Base-by-base conservation (phyloP, 2,888 invertebrate species). In the Mystacides longicornis region DNA sequence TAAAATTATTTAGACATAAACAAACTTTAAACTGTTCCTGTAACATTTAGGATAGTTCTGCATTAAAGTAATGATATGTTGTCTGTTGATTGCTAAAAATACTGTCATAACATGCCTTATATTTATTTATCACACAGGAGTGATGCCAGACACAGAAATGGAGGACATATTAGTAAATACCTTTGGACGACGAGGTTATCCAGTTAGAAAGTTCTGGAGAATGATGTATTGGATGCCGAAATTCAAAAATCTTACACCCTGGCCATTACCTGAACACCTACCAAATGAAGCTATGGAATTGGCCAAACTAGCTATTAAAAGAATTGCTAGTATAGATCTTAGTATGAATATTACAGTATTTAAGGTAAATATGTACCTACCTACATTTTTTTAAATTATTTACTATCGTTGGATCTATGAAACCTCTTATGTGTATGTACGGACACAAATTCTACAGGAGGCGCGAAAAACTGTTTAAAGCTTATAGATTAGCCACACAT, bases 211-310 rank as follows among this genome's bases (percentile, higher is more conserved):
- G 65, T 87, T 79, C 65, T 86, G 87, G 86, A 76, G 88, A 11
- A 87, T 90, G 86, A 81, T 87, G 82, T 90, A 90, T 65, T 90
- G 89, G 90, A 86, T 89, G 86, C 95, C 97, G 0, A 99, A 98
- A 70, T 93, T 99, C 67, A 90, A 86, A 67, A 86, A 95, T 67
- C 70, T 88, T 1, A 90, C 89, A 54, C 96, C 96, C 1, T 96
- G 91, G 88, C 81, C 81, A 3, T 69, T 90, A 52, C 93, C 93
- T 0, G 79, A 83, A 50, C 81, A 85, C 1, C 68, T 91, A n/a
- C 93, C 96, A 0, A 75, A 79, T 61, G 89, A 92, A 65, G 77
- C 83, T 0, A 70, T 87, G 14, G 86, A 89, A 65, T 69, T 96
- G 49, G 95, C 95, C 0, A 82, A 81, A 67, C 66, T 93, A 54